phyloP scores from a whole-genome alignment of 2,113 vertebrate species.

The Poecilia latipinna region DNA sequence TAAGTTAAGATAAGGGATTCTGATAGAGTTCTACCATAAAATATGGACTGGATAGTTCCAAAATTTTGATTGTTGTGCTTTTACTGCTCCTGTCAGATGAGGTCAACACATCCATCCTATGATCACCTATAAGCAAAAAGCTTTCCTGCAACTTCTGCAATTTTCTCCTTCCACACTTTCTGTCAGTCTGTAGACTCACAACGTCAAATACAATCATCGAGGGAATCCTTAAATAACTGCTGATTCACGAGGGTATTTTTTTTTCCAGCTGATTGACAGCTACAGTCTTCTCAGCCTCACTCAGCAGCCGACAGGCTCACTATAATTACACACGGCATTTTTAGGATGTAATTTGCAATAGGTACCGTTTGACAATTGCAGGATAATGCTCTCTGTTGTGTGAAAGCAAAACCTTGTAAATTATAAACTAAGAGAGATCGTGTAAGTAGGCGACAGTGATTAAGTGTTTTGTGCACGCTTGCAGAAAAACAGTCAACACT shows the following conservation, averaged over 20 bases:
- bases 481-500: conserved; percentile 19
- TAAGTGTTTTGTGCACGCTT: conserved; percentile 19
- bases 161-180: neutral
- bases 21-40: no score
- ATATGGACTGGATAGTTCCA: neutral
- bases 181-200: neutral
- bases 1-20: no score
- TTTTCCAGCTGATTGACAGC: conserved; percentile 1
- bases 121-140: neutral
- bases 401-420: conserved; percentile 1
- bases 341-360: neutral
- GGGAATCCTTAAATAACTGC: conserved; percentile 7
- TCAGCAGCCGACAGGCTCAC: neutral
- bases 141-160: neutral
- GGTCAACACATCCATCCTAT: no score
- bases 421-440: neutral
- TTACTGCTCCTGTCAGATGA: neutral
- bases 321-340: neutral
- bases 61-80: neutral
- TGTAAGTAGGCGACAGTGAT: conserved; percentile 45
- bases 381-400: neutral
- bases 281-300: neutral
- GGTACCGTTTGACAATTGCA: neutral
- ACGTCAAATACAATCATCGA: neutral
- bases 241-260: conserved; percentile 3